A percentile compares a stretch with the other conserved stretches of the same genome.
phyloP scores from a whole-genome alignment of 2,797 vertebrate genomes.

The Xiphorhynchus erythropygius region DNA sequence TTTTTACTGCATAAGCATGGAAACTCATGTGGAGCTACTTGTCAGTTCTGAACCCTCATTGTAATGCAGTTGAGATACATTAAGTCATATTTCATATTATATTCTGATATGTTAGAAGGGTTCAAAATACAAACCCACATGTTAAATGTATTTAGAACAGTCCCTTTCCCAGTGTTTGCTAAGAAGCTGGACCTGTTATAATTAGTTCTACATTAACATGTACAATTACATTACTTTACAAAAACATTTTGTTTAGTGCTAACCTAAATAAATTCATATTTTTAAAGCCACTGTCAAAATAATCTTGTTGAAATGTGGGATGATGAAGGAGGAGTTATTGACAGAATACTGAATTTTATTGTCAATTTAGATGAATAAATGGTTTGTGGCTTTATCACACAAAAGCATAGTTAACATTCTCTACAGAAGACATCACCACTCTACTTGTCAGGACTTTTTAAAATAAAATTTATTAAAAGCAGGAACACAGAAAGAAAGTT shows the following conservation, averaged over 20 bases:
- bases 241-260: background rate
- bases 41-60: background rate
- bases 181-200: background rate
- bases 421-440: background rate
- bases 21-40: background rate
- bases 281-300: background rate
- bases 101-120: background rate
- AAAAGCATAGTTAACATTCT: background rate
- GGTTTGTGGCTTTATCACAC: background rate
- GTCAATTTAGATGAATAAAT: background rate
- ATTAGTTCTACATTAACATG: background rate
- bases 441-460: background rate
- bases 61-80: background rate
- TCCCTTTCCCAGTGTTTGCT: background rate
- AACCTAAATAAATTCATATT: background rate
- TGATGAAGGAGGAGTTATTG: background rate
- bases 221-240: background rate
- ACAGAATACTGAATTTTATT: background rate
- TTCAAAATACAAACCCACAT: background rate
- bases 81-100: background rate
- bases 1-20: background rate
- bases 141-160: background rate
- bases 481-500: conserved; percentile 15
- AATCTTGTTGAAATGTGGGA: background rate
- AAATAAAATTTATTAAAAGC: conserved; percentile 19